Evolutionary conservation across 2,888 invertebrate species (phyloP).

Genomic region (Teinopalpus imperialis): DNA sequence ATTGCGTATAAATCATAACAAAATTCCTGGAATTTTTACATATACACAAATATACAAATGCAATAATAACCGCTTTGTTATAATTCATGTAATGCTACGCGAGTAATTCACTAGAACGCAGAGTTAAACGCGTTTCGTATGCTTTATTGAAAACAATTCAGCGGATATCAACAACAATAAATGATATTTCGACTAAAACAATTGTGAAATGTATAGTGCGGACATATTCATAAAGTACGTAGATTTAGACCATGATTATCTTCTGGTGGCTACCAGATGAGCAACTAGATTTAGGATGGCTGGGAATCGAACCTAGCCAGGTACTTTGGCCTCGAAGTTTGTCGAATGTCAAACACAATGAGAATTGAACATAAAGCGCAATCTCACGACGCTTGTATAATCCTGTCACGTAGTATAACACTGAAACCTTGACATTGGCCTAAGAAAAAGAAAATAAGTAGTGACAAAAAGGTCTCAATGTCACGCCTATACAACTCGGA

Average conservation of each 20-base stretch:
- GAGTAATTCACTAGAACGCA: constrained; percentile 5
- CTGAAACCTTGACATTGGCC: constrained; percentile 55
- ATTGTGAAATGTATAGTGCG: background rate
- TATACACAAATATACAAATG: no score
- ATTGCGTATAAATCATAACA: no score
- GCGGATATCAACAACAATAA: background rate
- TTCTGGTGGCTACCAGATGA: no score
- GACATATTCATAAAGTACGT: no score
- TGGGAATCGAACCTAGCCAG: no score
- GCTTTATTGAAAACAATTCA: constrained; percentile 2
- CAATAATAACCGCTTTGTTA: background rate
- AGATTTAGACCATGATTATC: no score
- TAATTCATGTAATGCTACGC: background rate
- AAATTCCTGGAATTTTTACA: background rate
- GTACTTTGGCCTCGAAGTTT: no score
- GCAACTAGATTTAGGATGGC: no score
- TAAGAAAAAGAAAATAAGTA: constrained; percentile 55
- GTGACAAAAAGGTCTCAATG: constrained; percentile 52
- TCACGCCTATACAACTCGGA: constrained; percentile 77
- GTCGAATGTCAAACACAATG: no score
- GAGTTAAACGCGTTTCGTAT: background rate
- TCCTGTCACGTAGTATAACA: constrained; percentile 68
- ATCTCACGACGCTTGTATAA: constrained; percentile 55
- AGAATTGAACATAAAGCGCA: constrained; percentile 6
- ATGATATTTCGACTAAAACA: constrained; percentile 5